phyloP scores from a whole-genome alignment of 2,113 vertebrate species.

The Arvicanthis niloticus region DNA sequence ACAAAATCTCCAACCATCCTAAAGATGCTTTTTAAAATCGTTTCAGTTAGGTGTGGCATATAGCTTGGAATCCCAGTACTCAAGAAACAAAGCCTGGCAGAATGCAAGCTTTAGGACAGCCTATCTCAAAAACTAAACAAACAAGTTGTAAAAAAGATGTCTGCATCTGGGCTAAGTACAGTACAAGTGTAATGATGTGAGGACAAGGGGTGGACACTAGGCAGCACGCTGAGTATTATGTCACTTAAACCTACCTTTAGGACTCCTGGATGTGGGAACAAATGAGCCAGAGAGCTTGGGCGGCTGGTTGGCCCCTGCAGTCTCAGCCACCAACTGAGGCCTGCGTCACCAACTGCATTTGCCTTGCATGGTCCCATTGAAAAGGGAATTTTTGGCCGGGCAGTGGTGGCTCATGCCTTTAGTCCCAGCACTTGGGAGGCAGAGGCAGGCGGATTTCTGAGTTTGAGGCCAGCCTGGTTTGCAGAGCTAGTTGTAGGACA shows the following conservation, averaged over 20 bases:
- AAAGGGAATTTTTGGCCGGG: neutral
- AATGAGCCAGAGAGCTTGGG: neutral
- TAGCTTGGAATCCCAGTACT: neutral
- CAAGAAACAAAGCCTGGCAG: neutral
- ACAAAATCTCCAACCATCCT: neutral
- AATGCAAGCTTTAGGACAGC: neutral
- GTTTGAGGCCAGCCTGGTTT: neutral
- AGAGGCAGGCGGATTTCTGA: neutral
- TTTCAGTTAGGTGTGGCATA: neutral
- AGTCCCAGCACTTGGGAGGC: neutral
- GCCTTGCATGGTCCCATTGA: neutral
- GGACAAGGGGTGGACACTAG: neutral
- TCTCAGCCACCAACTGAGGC: neutral
- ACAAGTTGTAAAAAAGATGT: neutral
- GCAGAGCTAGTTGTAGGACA: neutral
- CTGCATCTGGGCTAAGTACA: neutral
- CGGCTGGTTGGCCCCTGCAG: neutral
- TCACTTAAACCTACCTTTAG: neutral
- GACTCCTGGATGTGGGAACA: neutral
- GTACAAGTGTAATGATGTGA: fast-evolving
- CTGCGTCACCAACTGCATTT: no score
- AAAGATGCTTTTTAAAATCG: slow-evolving; percentile 12
- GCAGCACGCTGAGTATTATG: neutral
- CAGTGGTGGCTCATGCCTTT: neutral
- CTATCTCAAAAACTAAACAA: neutral